Evolutionary conservation across 2,888 invertebrate species (phyloP).

Genomic region (Tenthredo mesomela): DNA sequence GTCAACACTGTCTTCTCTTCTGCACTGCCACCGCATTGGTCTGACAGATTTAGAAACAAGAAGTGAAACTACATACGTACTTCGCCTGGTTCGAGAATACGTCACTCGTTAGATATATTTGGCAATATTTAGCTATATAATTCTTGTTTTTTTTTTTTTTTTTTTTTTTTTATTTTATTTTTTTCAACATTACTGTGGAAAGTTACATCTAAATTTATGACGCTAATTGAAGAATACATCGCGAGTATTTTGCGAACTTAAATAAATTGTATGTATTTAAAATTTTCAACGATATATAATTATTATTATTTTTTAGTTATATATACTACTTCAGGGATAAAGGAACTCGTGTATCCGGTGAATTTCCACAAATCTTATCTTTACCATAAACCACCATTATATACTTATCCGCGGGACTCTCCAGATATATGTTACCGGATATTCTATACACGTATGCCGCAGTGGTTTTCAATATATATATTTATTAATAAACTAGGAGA

Average conservation of each 20-base stretch:
- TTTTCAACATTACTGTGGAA: not conserved
- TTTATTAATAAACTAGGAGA: not conserved
- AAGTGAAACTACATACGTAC: constrained; percentile 35
- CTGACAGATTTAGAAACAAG: constrained; percentile 43
- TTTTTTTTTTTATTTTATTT: not conserved
- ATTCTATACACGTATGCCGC: not conserved
- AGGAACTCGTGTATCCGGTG: not conserved
- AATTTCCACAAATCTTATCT: constrained; percentile 27
- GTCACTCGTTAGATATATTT: not conserved
- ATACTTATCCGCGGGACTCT: not conserved
- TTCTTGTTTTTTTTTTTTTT: not conserved
- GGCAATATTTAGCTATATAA: not conserved
- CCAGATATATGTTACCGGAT: not conserved
- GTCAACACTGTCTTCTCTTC: not conserved
- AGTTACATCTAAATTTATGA: not conserved
- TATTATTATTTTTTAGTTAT: not conserved
- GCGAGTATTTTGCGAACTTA: not conserved
- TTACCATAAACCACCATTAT: not conserved
- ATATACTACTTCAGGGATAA: not conserved
- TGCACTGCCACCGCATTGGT: not conserved
- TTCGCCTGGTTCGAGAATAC: not conserved
- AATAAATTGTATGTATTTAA: not conserved
- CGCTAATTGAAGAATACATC: constrained; percentile 3
- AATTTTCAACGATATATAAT: not conserved
- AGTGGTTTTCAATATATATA: not conserved